phyloP scores from a whole-genome alignment of 2,113 vertebrate genomes.

The Circaetus cinerascens region DNA sequence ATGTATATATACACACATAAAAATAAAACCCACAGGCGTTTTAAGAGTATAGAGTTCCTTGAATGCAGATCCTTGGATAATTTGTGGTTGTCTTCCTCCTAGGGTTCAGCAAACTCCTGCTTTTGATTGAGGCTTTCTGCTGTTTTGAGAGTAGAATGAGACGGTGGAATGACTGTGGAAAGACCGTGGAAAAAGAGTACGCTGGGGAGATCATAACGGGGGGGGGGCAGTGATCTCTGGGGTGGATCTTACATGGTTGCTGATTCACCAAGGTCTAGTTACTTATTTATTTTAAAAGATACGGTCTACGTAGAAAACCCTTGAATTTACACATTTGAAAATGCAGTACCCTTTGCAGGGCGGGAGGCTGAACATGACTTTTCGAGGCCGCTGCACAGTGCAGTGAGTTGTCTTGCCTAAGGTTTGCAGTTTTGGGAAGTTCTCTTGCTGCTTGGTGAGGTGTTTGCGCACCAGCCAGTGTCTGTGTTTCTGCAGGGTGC shows the following conservation, averaged over 20 bases:
- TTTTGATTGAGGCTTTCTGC: not conserved
- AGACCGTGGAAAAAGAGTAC: not conserved
- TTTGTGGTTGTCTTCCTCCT: not conserved
- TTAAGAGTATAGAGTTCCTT: not conserved
- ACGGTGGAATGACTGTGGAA: not conserved
- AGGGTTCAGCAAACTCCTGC: not conserved
- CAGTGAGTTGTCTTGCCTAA: not conserved
- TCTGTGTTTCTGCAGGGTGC: not conserved
- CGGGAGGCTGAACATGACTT: not conserved
- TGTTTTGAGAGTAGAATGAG: not conserved
- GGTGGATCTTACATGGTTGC: not conserved
- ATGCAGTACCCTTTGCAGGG: not conserved
- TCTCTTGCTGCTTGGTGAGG: not conserved
- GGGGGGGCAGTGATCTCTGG: not conserved
- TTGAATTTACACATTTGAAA: not conserved
- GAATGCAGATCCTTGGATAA: not conserved
- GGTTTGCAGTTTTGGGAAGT: not conserved
- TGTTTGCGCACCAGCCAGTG: accelerated
- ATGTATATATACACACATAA: not conserved
- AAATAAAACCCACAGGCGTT: constrained; percentile 23
- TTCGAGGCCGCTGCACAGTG: accelerated
- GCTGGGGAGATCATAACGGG: not conserved
- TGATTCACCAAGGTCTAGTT: not conserved
- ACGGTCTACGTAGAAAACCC: not conserved
- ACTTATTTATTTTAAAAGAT: not conserved